Evolutionary conservation across 2,113 vertebrate species (phyloP).

Genomic region (Columba livia): DNA sequence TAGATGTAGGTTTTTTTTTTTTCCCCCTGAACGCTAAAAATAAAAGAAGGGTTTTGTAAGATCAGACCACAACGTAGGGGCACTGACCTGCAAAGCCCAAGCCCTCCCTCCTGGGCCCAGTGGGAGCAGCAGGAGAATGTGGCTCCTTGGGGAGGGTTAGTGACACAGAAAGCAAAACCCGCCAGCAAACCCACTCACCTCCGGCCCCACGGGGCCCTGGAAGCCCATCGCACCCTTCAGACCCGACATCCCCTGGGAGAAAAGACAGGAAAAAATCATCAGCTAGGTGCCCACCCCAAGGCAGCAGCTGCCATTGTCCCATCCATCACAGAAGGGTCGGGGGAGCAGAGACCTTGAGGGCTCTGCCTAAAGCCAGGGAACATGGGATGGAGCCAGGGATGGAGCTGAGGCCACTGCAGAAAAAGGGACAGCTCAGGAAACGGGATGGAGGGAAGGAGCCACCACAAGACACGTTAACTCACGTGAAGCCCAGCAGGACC

Average conservation of each 20-base stretch:
- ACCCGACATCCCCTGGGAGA: conserved; percentile 78
- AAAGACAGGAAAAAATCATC: neutral
- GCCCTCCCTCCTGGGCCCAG: neutral
- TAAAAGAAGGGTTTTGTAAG: neutral
- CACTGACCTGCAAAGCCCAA: neutral
- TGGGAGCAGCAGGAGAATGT: neutral
- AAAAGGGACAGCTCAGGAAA: neutral
- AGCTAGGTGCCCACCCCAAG: neutral
- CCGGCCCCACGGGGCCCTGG: conserved; percentile 76
- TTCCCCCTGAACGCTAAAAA: too few species aligned
- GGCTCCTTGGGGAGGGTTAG: accelerated
- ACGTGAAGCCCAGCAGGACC: conserved; percentile 79
- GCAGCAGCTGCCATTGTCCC: neutral
- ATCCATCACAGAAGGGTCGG: neutral
- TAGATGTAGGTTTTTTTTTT: too few species aligned
- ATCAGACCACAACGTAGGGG: neutral
- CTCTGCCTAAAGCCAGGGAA: neutral
- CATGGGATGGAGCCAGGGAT: accelerated
- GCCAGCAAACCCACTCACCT: conserved; percentile 71
- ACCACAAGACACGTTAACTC: neutral
- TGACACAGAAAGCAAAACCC: neutral
- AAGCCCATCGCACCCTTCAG: conserved; percentile 74
- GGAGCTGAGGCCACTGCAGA: accelerated
- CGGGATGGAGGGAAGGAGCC: neutral
- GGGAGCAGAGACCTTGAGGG: accelerated